Conservation (phyloP, 2,797 vertebrate genomes). For the Hydrocynus forskahlii region DNA sequence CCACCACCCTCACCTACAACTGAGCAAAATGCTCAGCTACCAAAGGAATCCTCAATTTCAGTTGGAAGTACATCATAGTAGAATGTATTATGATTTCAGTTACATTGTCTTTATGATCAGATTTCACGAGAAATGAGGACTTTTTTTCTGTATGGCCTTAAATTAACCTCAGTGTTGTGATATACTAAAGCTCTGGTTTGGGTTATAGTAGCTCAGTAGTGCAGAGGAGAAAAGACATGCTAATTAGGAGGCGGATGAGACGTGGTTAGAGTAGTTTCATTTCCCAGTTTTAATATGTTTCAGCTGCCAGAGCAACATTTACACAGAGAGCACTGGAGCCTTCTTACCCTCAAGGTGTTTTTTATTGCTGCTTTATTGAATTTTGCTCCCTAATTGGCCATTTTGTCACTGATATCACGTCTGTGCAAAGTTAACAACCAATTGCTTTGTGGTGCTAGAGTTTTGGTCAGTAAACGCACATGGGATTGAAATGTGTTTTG, state of each 20-base stretch:
- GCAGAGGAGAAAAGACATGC: constrained; percentile 39
- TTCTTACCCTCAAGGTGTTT: constrained; percentile 57
- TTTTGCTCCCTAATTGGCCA: constrained; percentile 61
- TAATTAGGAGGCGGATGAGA: constrained; percentile 61
- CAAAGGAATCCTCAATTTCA: not conserved
- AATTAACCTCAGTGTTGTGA: constrained; percentile 5
- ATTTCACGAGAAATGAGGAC: not conserved
- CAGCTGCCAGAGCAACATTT: constrained; percentile 57
- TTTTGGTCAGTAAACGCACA: constrained; percentile 39
- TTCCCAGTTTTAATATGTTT: constrained; percentile 64
- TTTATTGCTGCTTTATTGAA: constrained; percentile 56
- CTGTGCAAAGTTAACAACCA: constrained; percentile 57
- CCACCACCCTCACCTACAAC: not conserved
- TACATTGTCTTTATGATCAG: not conserved
- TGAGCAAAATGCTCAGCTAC: not conserved
- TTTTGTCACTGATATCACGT: constrained; percentile 64
- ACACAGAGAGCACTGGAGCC: constrained; percentile 57
- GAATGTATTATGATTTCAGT: not conserved
- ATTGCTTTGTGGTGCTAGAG: constrained; percentile 55
- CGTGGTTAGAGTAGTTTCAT: constrained; percentile 59
- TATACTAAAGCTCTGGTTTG: constrained; percentile 12
- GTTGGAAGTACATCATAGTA: not conserved
- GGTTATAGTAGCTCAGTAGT: constrained; percentile 24
- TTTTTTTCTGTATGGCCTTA: not conserved
- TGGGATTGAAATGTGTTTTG: constrained; percentile 33